These are phyloP conservation scores for Bombus cullumanus DNA, from an alignment of 1,140 invertebrate genomes.

Conservation along the genomic window DNA sequence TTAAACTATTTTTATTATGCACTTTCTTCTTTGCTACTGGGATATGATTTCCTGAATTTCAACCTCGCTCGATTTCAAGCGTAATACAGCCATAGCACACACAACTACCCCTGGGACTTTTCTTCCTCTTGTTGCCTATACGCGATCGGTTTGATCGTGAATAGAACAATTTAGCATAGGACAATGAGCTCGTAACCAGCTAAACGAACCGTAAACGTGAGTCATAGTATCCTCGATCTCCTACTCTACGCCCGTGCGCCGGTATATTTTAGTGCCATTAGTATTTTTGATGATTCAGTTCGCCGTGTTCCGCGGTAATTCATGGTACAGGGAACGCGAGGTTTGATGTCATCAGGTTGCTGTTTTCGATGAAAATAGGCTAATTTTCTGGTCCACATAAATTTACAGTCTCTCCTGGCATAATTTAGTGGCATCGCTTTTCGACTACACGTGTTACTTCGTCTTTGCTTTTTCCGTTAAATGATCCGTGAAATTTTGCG, in stretches of 20 bases:
- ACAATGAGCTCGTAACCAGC: constrained; percentile 52
- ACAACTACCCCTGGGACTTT: neutral
- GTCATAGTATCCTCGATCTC: constrained; percentile 31
- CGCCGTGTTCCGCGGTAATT: neutral
- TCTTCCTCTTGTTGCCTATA: neutral
- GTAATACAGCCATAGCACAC: rapidly evolving
- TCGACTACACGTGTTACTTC: neutral
- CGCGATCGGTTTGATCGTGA: constrained; percentile 5
- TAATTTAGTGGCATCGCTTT: neutral
- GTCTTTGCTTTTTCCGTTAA: neutral
- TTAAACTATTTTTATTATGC: too few species aligned
- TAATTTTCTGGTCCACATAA: neutral
- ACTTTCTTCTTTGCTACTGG: too few species aligned
- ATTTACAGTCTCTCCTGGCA: neutral
- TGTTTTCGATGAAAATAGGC: constrained; percentile 4
- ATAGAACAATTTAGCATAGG: constrained; percentile 24
- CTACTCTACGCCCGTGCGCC: constrained; percentile 2
- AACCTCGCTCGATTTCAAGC: neutral
- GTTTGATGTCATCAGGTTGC: neutral
- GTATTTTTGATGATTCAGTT: constrained; percentile 46
- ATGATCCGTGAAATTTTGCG: neutral
- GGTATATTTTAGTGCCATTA: constrained; percentile 38
- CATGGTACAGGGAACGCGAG: neutral
- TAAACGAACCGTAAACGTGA: constrained; percentile 56
- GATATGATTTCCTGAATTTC: neutral